Percentiles rank a stretch among this genome's conserved stretches.
These are phyloP conservation scores for Lasioglossum oenotherae DNA, from an alignment of 2,888 invertebrate species.

Conservation along the genomic window DNA sequence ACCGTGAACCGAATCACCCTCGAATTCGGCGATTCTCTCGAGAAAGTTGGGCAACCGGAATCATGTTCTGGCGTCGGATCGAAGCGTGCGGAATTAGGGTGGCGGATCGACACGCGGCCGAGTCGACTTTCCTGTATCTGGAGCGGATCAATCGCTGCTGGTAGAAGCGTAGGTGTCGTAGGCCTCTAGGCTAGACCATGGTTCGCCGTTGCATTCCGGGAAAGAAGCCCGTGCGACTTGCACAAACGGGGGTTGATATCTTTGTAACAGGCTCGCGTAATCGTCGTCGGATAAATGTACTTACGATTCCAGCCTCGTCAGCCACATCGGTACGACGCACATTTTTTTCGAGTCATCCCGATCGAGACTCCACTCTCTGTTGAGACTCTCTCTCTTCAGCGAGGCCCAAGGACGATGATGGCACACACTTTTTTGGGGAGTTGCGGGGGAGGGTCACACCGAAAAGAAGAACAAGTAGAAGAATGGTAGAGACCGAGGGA, in stretches of 20 bases:
- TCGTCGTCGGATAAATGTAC: conserved; percentile 58
- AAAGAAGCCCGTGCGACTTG: background rate
- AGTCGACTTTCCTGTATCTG: conserved; percentile 6
- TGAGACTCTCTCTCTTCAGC: background rate
- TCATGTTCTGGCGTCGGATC: background rate
- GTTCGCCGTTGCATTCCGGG: background rate
- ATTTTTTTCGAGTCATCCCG: conserved; percentile 80
- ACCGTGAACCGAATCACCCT: background rate
- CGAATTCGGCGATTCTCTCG: background rate
- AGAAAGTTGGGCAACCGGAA: background rate
- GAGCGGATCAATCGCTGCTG: conserved; percentile 47
- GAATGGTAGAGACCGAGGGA: background rate
- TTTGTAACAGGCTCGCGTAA: background rate
- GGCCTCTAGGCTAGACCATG: background rate
- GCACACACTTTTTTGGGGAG: background rate
- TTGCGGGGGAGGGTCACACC: background rate
- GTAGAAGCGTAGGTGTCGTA: conserved; percentile 31
- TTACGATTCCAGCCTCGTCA: conserved; percentile 83
- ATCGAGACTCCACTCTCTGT: background rate
- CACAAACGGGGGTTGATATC: background rate
- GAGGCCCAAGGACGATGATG: background rate
- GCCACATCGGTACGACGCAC: conserved; percentile 80
- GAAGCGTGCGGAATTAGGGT: background rate
- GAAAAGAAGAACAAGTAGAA: conserved; percentile 32
- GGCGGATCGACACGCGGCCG: conserved; percentile 10